Conservation (phyloP, 2,888 invertebrate species). For the Asteroscopus sphinx region DNA sequence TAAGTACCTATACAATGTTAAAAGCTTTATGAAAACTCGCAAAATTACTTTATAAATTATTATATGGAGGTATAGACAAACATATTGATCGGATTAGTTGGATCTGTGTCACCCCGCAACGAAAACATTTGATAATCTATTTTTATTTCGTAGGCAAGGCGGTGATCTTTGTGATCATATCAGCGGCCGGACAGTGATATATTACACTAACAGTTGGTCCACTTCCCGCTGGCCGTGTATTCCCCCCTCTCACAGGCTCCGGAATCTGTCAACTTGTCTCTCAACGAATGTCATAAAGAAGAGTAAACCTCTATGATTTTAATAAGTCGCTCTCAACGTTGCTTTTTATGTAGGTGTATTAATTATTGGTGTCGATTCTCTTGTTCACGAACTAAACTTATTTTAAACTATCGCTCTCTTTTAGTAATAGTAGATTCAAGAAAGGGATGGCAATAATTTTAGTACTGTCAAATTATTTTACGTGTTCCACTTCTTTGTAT, state of each 20-base stretch:
- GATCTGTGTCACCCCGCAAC: neutral
- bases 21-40: slow-evolving; percentile 50
- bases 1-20: slow-evolving; percentile 51
- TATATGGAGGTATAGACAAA: slow-evolving; percentile 9
- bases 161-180: slow-evolving; percentile 8
- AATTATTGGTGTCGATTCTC: too few species aligned
- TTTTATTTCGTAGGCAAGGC: slow-evolving; percentile 1
- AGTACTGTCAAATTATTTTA: too few species aligned
- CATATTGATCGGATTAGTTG: slow-evolving; percentile 10
- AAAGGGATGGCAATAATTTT: too few species aligned
- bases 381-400: too few species aligned
- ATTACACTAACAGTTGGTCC: slow-evolving; percentile 6
- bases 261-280: neutral
- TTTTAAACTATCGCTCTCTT: too few species aligned
- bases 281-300: neutral
- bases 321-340: too few species aligned
- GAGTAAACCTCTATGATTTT: neutral
- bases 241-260: neutral
- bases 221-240: neutral
- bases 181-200: slow-evolving; percentile 9
- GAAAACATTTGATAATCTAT: slow-evolving; percentile 8
- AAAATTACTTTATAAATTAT: slow-evolving; percentile 33
- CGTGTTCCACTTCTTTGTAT: too few species aligned
- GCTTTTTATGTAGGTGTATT: too few species aligned
- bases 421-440: too few species aligned